Conservation (phyloP, 2,797 vertebrate genomes). For the Oreochromis grahami region DNA sequence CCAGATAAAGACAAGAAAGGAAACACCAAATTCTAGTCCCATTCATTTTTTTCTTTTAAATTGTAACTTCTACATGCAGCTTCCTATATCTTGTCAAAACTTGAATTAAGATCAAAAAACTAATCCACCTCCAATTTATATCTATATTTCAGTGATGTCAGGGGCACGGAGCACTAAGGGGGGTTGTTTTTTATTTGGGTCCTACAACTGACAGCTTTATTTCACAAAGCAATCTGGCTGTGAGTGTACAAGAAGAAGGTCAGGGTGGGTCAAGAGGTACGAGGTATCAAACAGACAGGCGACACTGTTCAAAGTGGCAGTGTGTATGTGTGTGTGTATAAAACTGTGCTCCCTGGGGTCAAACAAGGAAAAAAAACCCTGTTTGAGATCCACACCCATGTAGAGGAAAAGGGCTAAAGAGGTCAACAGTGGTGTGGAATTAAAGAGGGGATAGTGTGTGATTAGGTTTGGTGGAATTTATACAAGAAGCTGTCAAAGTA, state of each 20-base stretch:
- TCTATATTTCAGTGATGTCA: slow-evolving; percentile 99
- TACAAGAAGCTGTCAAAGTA: slow-evolving; percentile 29
- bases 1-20: neutral
- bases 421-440: slow-evolving; percentile 35
- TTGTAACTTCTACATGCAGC: slow-evolving; percentile 23
- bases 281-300: slow-evolving; percentile 78
- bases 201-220: slow-evolving; percentile 99
- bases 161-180: slow-evolving; percentile 81
- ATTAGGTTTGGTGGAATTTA: slow-evolving; percentile 55
- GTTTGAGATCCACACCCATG: slow-evolving; percentile 5
- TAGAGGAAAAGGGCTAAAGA: slow-evolving; percentile 24
- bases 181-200: slow-evolving; percentile 96
- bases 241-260: slow-evolving; percentile 89
- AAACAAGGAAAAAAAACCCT: neutral
- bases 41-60: neutral
- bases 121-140: slow-evolving; percentile 99
- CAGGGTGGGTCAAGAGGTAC: slow-evolving; percentile 86
- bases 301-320: slow-evolving; percentile 78
- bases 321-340: slow-evolving; percentile 6
- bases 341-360: slow-evolving; percentile 21
- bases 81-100: slow-evolving; percentile 89
- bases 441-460: slow-evolving; percentile 49
- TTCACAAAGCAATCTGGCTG: slow-evolving; percentile 99
- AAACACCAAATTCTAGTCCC: neutral
- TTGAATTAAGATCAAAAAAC: slow-evolving; percentile 95